A percentile compares a stretch with the other conserved stretches of the same genome.
Conservation (phyloP, 2,797 vertebrate genomes). For the Smutsia temminckii region DNA sequence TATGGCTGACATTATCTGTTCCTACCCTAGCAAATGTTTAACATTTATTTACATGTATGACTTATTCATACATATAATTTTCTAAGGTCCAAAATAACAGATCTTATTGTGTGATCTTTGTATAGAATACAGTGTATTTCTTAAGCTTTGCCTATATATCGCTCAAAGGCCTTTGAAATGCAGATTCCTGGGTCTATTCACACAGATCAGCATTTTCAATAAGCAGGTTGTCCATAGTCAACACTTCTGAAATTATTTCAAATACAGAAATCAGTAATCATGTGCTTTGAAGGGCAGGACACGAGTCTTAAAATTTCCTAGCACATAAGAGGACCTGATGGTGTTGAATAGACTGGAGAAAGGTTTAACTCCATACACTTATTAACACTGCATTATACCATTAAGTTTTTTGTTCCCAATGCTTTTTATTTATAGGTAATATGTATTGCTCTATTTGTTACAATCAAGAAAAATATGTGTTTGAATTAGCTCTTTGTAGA, state of each 20-base stretch:
- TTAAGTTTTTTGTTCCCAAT: not conserved
- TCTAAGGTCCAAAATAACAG: conserved; percentile 24
- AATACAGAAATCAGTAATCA: not conserved
- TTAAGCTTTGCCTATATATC: conserved; percentile 6
- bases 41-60: not conserved
- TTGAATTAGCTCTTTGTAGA: conserved; percentile 25
- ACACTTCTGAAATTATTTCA: not conserved
- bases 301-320: not conserved
- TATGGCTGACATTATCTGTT: not conserved
- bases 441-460: not conserved
- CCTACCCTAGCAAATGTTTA: not conserved
- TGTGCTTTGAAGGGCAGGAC: not conserved
- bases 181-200: not conserved
- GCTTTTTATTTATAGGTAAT: not conserved
- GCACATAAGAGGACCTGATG: not conserved
- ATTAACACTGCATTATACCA: conserved; percentile 12
- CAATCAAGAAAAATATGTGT: conserved; percentile 10
- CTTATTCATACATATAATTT: not conserved
- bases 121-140: not conserved
- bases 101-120: not conserved
- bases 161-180: not conserved
- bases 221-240: not conserved
- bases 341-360: not conserved
- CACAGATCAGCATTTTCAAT: not conserved
- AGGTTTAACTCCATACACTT: not conserved